A percentile compares a stretch with the other conserved stretches of the same genome.
phyloP scores from a whole-genome alignment of 2,797 vertebrate genomes.

The Muscicapa comitata region DNA sequence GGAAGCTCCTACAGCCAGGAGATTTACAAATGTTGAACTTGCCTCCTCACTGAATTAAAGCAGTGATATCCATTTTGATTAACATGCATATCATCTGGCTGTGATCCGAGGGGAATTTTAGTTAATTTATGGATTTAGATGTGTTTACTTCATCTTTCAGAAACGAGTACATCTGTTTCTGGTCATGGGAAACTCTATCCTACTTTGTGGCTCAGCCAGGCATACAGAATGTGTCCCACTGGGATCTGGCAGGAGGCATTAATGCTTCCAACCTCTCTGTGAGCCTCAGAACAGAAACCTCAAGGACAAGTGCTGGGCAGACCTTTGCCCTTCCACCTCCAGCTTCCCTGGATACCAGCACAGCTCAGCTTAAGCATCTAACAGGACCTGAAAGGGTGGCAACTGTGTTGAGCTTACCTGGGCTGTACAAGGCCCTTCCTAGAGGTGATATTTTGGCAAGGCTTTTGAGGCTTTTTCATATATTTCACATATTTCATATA shows the following conservation, averaged over 20 bases:
- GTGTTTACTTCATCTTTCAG: background rate
- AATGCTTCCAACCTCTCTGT: background rate
- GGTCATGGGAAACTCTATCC: background rate
- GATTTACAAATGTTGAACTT: background rate
- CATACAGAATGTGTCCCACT: background rate
- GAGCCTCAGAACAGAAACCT: background rate
- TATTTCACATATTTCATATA: too few species aligned
- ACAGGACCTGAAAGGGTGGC: background rate
- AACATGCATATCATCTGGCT: background rate
- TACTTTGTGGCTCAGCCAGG: background rate
- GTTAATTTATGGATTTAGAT: conserved; percentile 16
- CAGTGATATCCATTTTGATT: background rate
- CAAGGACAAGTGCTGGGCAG: background rate
- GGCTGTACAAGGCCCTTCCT: background rate
- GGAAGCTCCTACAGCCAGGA: background rate
- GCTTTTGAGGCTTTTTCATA: background rate
- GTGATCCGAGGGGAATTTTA: background rate
- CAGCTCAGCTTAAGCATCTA: too few species aligned
- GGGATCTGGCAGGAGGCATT: background rate
- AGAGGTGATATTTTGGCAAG: background rate
- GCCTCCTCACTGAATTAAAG: background rate
- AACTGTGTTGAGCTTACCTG: background rate
- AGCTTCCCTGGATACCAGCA: background rate
- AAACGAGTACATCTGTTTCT: background rate
- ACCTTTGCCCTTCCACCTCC: background rate